These are phyloP conservation scores for Chondrosia reniformis DNA, from an alignment of 37 sponge, comb jelly and placozoan genomes.

Conservation along the genomic window DNA sequence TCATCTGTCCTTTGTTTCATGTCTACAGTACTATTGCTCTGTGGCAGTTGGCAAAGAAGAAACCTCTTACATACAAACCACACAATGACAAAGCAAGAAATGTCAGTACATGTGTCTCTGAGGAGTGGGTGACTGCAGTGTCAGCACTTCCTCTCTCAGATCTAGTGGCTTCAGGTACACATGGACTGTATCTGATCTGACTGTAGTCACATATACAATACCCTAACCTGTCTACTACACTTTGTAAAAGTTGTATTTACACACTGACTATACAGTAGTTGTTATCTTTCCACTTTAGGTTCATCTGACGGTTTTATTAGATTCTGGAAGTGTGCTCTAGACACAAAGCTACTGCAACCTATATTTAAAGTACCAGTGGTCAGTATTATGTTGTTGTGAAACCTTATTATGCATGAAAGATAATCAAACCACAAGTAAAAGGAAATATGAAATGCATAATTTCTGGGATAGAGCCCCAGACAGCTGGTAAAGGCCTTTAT, in stretches of 20 bases:
- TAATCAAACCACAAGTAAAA: too few species aligned
- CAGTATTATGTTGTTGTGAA: too few species aligned
- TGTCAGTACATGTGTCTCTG: conserved; percentile 1
- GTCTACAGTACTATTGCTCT: conserved; percentile 52
- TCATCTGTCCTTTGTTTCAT: not conserved
- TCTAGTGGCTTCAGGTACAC: conserved; percentile 82
- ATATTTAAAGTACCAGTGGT: conserved; percentile 72
- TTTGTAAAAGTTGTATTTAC: not conserved
- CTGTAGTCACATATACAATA: not conserved
- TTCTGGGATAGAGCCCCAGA: too few species aligned
- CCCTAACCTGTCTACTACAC: not conserved
- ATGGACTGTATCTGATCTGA: not conserved
- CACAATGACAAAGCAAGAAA: conserved; percentile 9
- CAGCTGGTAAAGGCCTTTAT: too few species aligned
- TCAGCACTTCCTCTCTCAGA: conserved; percentile 72
- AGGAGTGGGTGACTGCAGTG: conserved; percentile 79
- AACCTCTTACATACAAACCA: conserved; percentile 49
- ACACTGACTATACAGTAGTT: not conserved
- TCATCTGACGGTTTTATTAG: conserved; percentile 71
- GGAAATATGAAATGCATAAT: too few species aligned
- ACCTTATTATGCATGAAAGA: too few species aligned
- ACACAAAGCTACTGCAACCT: conserved; percentile 53
- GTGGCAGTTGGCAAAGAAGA: conserved; percentile 92
- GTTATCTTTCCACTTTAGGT: conserved; percentile 26
- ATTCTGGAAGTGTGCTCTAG: conserved; percentile 86